phyloP scores from a whole-genome alignment of 2,797 vertebrate genomes.

The Tapera naevia region DNA sequence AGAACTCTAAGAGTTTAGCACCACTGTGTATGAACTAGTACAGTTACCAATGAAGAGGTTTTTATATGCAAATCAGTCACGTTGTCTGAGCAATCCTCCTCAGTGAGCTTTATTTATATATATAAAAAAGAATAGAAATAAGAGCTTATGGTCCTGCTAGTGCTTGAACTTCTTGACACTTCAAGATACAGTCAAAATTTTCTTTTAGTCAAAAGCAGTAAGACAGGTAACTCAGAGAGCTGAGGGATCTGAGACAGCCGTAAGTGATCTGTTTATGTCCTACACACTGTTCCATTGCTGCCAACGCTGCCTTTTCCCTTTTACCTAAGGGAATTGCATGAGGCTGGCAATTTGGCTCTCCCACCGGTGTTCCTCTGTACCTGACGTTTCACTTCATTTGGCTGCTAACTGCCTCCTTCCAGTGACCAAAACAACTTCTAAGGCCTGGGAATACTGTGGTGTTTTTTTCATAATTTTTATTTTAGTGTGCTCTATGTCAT shows the following conservation, averaged over 20 bases:
- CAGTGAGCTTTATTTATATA: background rate
- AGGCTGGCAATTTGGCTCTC: background rate
- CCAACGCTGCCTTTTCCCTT: background rate
- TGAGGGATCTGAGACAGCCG: background rate
- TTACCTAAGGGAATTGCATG: background rate
- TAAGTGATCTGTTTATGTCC: background rate
- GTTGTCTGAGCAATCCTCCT: background rate
- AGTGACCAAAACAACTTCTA: background rate
- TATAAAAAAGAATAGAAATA: background rate
- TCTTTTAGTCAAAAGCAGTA: background rate
- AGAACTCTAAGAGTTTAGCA: background rate
- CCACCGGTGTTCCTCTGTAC: background rate
- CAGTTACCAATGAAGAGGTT: background rate
- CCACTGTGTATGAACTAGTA: background rate
- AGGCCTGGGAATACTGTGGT: background rate
- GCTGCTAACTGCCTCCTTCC: background rate
- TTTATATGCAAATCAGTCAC: background rate
- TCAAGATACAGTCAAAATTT: background rate
- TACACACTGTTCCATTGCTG: fast-evolving
- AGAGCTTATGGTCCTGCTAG: background rate
- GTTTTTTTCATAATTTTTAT: background rate
- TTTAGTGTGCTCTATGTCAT: background rate
- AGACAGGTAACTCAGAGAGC: fast-evolving
- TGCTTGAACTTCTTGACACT: background rate
- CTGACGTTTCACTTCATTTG: background rate